These are phyloP conservation scores for Sceliomorpha sp. DNA, from an alignment of 2,888 invertebrate species.

Conservation along the genomic window DNA sequence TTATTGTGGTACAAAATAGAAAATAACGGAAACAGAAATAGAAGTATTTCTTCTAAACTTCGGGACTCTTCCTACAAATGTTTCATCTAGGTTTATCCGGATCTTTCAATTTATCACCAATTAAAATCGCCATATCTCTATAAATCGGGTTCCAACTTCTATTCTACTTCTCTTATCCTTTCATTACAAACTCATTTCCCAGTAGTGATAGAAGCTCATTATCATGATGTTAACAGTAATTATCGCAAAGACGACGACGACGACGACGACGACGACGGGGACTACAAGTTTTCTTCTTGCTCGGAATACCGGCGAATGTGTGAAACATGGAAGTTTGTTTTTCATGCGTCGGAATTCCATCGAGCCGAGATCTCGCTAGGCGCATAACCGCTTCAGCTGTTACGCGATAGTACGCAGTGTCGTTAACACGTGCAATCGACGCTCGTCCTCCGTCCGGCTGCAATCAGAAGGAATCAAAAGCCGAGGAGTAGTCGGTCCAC, in stretches of 20 bases:
- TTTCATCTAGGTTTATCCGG: no score
- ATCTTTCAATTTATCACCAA: no score
- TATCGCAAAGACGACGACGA: slow-evolving; percentile 48
- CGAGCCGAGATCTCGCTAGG: slow-evolving; percentile 13
- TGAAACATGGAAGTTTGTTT: slow-evolving; percentile 49
- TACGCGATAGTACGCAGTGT: slow-evolving; percentile 45
- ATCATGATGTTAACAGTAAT: slow-evolving; percentile 56
- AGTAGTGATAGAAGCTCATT: slow-evolving; percentile 43
- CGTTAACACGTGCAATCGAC: slow-evolving; percentile 55
- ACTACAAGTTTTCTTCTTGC: slow-evolving; percentile 51
- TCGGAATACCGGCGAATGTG: slow-evolving; percentile 41
- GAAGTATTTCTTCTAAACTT: no score
- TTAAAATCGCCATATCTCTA: no score
- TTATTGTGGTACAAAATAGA: no score
- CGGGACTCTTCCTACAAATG: no score
- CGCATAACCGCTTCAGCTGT: slow-evolving; percentile 32
- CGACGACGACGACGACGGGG: slow-evolving; percentile 41
- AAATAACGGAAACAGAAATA: no score
- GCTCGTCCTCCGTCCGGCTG: slow-evolving; percentile 26
- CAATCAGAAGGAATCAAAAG: neutral
- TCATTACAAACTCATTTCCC: slow-evolving; percentile 21
- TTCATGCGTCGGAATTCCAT: slow-evolving; percentile 39
- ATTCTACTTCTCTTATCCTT: no score
- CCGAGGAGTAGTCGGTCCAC: slow-evolving; percentile 2
- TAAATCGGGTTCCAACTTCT: no score